Base-by-base conservation (phyloP, 2,113 vertebrate species). In the Glaucomys volans region DNA sequence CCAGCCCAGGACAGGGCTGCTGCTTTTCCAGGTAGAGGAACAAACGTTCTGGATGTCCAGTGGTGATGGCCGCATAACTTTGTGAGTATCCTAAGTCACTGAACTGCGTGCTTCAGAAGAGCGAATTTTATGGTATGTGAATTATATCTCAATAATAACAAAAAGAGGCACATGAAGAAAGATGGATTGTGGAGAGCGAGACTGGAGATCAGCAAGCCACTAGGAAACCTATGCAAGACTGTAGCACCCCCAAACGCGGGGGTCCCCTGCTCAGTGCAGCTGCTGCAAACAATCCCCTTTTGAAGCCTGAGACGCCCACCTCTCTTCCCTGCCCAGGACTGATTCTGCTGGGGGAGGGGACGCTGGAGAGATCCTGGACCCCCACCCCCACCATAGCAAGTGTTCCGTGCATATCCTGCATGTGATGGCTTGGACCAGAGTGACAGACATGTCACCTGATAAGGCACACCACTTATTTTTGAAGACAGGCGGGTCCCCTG, bases 401-500 rank as follows among this genome's bases (percentile, higher is more conserved):
- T 20, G 30, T 50, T 57, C 66, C n/a, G 8, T 59, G n/a, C 32
- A 75, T 6, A 57, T 14, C 32, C 20, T 50, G 44, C 71, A 26
- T 8, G 69, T 75, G 74, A 89, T 35, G 74, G 74, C 67, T 71
- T 28, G 75, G 85, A 64, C 87, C 52, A 59, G 76, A 54, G 84
- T 24, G 64, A 92, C 67, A 96, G 82, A 89, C 67, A 42, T 93
- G 92, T 82, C 95, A 95, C 88, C 90, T 94, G 95, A 95, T 84
- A 81, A 94, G 93, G 59, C 52, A 75, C 44, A 83, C 37, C 87
- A 81, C 91, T 96, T 92, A 90, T 79, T 96, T 95, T 67, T 97
- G 81, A 95, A 97, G 96, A 83, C 91, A 91, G 85, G 77, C 59
- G 1, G 84, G 85, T 95, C 92, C 96, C 95, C 89, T 82, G 89